Base-by-base conservation (phyloP, 2,113 vertebrate species). In the Strix aluco region DNA sequence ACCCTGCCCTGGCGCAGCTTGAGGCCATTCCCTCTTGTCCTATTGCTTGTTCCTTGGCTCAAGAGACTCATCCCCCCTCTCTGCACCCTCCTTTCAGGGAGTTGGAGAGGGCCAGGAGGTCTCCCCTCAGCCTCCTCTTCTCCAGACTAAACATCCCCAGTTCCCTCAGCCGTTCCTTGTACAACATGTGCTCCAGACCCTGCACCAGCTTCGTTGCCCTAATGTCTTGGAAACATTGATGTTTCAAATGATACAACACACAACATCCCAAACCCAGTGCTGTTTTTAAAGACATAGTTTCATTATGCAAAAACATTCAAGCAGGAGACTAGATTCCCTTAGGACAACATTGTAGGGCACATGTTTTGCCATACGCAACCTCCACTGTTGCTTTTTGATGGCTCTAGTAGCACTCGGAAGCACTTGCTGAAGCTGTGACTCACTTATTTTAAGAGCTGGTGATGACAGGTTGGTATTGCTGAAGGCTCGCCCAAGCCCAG, bases 401-500 rank as follows among this genome's bases (percentile, higher is more conserved):
- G 80, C 61, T 71, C 70, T 74, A 4, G 27, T 23, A 62, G 51
- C 75, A 30, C 71, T 58, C 65, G 15, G n/a, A 32, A 71, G 55
- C 1, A 0, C 49, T 40, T 1, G 9, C 63, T 79, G 75, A 13
- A 92, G 67, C 83, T 71, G 46, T 8, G 42, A 49, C 61, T 85
- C 79, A 17, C 29, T 78, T 44, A 38, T 40, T 63, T 74, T 7
- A 74, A 86, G 61, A 75, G 62, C 51, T 71, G 51, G 18, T 27
- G 80, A 36, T 62, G 66, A 88, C 52, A 75, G 30, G 13, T 0
- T 42, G 26, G 26, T 32, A 42, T 47, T 0, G 1, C n/a, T 3
- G 9, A 77, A 0, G 6, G n/a, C 49, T 51, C 0, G 0, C 30
- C 30, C 0, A 0, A 67, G 66, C 23, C 36, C 1, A 1, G 30